Conservation (phyloP, 1,140 invertebrate genomes). For the Procambarus virginalis region DNA sequence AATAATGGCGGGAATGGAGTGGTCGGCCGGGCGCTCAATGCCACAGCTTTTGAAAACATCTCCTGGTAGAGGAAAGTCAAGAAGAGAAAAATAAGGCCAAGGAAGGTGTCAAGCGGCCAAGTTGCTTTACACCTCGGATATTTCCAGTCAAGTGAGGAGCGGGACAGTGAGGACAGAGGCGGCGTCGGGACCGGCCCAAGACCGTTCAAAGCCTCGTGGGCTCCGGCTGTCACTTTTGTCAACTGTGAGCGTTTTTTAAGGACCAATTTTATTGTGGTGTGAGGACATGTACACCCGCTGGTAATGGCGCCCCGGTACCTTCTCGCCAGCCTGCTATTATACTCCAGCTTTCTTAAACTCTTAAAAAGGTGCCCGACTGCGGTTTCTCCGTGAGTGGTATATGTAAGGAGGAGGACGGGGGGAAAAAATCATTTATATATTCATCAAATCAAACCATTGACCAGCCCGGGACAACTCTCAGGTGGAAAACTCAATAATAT, state of each 20-base stretch:
- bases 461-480: neutral
- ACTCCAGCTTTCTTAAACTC: neutral
- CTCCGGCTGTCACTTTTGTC: slow-evolving; percentile 4
- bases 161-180: neutral
- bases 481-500: neutral
- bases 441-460: neutral
- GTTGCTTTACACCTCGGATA: slow-evolving; percentile 17
- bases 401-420: neutral
- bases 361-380: neutral
- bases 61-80: slow-evolving; percentile 12
- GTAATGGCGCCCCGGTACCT: neutral
- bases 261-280: slow-evolving; percentile 26
- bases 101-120: slow-evolving; percentile 27
- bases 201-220: neutral
- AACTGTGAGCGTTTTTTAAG: slow-evolving; percentile 29
- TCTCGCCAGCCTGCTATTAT: neutral
- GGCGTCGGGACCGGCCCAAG: neutral
- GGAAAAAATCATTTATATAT: neutral
- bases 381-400: neutral
- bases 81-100: slow-evolving; percentile 26
- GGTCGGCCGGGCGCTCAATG: slow-evolving; percentile 13
- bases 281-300: slow-evolving; percentile 12
- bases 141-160: slow-evolving; percentile 5
- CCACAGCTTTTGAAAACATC: slow-evolving; percentile 28
- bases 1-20: neutral